Percentiles rank a stretch among this genome's conserved stretches.
phyloP scores from a whole-genome alignment of 2,888 invertebrate species.

The Papilio demoleus region DNA sequence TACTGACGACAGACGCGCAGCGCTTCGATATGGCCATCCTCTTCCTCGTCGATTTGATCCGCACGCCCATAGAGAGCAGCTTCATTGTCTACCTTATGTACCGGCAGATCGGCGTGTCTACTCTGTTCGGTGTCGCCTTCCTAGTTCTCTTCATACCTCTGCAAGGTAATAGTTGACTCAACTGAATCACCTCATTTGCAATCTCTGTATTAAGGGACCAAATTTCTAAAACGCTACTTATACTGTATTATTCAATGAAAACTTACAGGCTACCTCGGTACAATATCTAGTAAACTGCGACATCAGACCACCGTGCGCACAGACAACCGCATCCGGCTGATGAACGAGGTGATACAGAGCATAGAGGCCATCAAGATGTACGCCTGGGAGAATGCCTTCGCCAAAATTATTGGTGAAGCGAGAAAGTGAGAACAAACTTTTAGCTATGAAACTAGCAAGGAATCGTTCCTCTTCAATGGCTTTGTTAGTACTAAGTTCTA shows the following conservation, averaged over 20 bases:
- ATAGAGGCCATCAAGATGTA: constrained; percentile 96
- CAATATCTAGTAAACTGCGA: constrained; percentile 86
- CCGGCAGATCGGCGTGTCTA: constrained; percentile 81
- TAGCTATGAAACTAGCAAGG: background rate
- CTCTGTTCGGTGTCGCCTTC: constrained; percentile 84
- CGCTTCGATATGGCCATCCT: constrained; percentile 92
- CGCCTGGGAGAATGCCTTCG: constrained; percentile 93
- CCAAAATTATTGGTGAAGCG: constrained; percentile 87
- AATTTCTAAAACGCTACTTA: background rate
- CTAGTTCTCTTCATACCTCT: constrained; percentile 85
- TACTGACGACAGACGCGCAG: constrained; percentile 94
- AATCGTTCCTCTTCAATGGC: background rate
- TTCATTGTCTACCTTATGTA: constrained; percentile 90
- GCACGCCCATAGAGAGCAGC: constrained; percentile 91
- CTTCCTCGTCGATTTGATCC: constrained; percentile 92
- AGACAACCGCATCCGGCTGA: constrained; percentile 92
- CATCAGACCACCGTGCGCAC: constrained; percentile 89
- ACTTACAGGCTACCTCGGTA: constrained; percentile 85
- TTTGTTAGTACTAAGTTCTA: background rate
- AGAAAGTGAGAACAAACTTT: constrained; percentile 82
- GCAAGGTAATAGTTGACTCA: constrained; percentile 71
- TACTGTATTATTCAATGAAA: background rate
- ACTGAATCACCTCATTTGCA: too few species aligned
- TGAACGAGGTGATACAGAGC: constrained; percentile 94
- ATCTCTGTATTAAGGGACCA: too few species aligned